phyloP scores from a whole-genome alignment of 64 coral and sea anemone genomes.

The Stichodactyla mertensii region DNA sequence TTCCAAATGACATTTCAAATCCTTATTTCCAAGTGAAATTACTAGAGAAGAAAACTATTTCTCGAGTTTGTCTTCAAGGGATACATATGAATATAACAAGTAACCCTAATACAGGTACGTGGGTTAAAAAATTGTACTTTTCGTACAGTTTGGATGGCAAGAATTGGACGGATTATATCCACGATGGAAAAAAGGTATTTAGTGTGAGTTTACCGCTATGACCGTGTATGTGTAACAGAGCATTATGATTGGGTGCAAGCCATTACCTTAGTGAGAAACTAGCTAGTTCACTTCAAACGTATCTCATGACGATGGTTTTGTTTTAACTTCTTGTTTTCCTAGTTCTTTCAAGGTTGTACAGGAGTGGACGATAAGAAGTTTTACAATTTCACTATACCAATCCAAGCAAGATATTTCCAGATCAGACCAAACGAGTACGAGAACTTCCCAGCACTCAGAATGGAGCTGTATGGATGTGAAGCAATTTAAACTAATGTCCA shows the following conservation, averaged over 20 bases:
- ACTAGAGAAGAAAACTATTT: not conserved
- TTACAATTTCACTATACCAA: not conserved
- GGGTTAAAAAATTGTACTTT: not conserved
- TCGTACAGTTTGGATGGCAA: not conserved
- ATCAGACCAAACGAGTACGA: not conserved
- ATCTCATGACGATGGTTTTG: not conserved
- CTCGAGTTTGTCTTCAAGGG: not conserved
- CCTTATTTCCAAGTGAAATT: constrained; percentile 7
- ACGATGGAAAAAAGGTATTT: not conserved
- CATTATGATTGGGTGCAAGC: not conserved
- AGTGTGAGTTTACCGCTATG: no score
- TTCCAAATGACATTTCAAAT: not conserved
- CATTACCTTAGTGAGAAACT: not conserved
- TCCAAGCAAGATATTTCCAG: not conserved
- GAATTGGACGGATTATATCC: not conserved
- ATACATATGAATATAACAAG: not conserved
- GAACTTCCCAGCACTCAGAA: constrained; percentile 1
- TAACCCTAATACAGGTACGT: not conserved
- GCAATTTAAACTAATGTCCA: not conserved
- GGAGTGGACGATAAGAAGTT: not conserved
- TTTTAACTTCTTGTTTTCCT: not conserved
- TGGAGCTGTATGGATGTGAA: constrained; percentile 35
- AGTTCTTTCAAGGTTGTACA: not conserved
- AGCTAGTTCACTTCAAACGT: not conserved
- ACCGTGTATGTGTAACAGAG: no score